Conservation (phyloP, 37 sponge, comb jelly and placozoan species). For the Beroe forskalii region DNA sequence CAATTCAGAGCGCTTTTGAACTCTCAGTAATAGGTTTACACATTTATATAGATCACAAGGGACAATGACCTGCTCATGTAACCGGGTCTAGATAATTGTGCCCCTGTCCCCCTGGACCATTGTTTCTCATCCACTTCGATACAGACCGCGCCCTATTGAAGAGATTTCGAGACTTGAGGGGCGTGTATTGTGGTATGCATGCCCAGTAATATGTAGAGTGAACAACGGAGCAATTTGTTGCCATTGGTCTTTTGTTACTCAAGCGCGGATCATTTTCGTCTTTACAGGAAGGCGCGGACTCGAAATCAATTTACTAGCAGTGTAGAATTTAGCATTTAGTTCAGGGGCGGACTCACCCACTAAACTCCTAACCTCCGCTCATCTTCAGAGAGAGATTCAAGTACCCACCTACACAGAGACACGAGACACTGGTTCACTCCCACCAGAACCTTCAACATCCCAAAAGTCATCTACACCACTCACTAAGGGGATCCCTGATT, state of each 20-base stretch:
- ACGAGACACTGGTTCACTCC: no score
- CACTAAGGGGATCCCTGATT: no score
- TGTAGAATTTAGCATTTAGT: neutral
- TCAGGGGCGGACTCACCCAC: no score
- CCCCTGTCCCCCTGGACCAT: neutral
- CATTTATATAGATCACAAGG: neutral
- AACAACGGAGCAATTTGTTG: neutral
- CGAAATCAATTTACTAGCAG: neutral
- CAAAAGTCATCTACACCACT: no score
- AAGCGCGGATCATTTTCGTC: neutral
- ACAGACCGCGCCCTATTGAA: neutral
- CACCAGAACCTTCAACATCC: no score
- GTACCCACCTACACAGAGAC: no score
- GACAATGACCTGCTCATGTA: neutral
- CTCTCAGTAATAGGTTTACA: neutral
- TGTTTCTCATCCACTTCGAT: neutral
- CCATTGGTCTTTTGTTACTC: neutral
- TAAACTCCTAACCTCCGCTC: no score
- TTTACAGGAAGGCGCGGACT: neutral
- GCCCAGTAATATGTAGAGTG: neutral
- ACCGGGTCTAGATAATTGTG: neutral
- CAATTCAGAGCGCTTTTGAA: no score
- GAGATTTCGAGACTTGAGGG: neutral
- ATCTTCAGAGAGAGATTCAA: no score
- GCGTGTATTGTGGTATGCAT: neutral